A percentile compares a stretch with the other conserved stretches of the same genome.
Evolutionary conservation across 1,140 invertebrate genomes (phyloP).

Genomic region (Eriocheir sinensis): DNA sequence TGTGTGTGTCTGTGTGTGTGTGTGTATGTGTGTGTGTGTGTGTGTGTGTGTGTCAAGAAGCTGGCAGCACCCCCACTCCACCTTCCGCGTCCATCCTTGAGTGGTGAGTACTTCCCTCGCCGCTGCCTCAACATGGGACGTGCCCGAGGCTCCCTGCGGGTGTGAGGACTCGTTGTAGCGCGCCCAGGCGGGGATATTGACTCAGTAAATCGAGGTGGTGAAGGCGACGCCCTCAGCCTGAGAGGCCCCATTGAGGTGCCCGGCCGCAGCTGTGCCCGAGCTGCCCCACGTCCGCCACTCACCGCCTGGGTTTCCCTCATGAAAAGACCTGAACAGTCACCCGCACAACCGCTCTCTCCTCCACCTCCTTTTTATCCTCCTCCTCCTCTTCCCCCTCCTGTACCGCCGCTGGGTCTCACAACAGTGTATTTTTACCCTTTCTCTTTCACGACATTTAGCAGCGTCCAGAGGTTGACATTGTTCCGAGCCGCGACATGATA

Average conservation of each 20-base stretch:
- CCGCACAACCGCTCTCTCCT: too few species aligned
- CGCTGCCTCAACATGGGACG: neutral
- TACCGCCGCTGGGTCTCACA: too few species aligned
- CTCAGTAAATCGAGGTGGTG: conserved; percentile 4
- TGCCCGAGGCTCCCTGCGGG: neutral
- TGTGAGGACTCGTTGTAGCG: neutral
- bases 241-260: neutral
- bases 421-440: too few species aligned
- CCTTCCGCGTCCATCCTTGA: neutral
- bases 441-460: too few species aligned
- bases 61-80: neutral
- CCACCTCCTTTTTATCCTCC: too few species aligned
- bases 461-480: too few species aligned
- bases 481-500: neutral
- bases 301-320: neutral
- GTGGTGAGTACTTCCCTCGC: too few species aligned
- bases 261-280: neutral
- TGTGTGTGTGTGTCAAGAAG: too few species aligned
- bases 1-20: neutral
- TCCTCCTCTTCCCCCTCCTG: too few species aligned
- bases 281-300: neutral
- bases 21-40: too few species aligned
- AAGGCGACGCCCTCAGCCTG: neutral
- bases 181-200: neutral
- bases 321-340: too few species aligned